phyloP scores from a whole-genome alignment of 2,113 vertebrate genomes.

The Philantomba maxwellii region DNA sequence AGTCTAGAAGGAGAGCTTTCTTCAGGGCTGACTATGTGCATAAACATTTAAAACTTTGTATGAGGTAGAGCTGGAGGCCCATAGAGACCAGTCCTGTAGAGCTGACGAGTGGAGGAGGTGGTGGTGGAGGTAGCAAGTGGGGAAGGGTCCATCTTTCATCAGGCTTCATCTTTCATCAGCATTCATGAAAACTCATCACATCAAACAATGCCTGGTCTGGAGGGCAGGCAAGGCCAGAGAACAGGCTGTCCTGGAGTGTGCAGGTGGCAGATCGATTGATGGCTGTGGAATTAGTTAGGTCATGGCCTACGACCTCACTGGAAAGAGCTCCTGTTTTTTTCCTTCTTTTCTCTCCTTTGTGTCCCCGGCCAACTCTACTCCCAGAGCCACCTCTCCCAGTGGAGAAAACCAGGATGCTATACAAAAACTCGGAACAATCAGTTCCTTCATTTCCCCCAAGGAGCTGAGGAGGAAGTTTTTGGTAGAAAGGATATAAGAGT shows the following conservation, averaged over 20 bases:
- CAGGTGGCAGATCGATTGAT: neutral
- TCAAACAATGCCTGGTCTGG: neutral
- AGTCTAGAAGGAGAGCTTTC: neutral
- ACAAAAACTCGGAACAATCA: constrained; percentile 44
- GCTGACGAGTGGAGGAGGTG: neutral
- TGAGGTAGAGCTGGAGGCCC: neutral
- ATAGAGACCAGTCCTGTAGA: neutral
- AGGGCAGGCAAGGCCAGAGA: neutral
- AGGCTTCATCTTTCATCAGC: neutral
- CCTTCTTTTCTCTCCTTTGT: constrained; percentile 56
- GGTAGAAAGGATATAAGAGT: constrained; percentile 48
- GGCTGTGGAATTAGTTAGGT: constrained; percentile 33
- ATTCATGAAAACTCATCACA: neutral
- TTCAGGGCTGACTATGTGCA: neutral
- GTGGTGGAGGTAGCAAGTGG: neutral
- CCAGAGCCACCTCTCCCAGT: constrained; percentile 13
- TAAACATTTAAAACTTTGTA: neutral
- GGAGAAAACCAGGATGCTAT: constrained; percentile 25
- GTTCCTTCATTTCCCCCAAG: constrained; percentile 25
- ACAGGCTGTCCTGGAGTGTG: neutral
- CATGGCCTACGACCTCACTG: neutral
- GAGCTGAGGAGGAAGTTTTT: constrained; percentile 52
- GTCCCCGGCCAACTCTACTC: constrained; percentile 10
- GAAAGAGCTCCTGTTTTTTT: constrained; percentile 3
- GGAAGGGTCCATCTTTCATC: neutral